These are phyloP conservation scores for Uropsilus gracilis DNA, from an alignment of 2,113 vertebrate genomes.

Conservation along the genomic window DNA sequence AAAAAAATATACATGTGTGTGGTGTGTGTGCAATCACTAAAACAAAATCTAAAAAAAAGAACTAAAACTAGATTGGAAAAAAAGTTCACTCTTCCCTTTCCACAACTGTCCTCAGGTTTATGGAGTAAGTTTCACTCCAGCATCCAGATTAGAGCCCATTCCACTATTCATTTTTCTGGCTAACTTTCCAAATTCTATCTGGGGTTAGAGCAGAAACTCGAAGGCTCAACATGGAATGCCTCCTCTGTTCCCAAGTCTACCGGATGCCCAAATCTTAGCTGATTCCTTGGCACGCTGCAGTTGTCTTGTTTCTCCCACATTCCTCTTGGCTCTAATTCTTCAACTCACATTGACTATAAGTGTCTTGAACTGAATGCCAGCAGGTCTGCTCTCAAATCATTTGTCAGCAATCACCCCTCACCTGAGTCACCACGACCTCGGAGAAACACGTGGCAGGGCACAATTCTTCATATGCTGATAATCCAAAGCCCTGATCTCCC, in stretches of 20 bases:
- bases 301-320: background rate
- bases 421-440: background rate
- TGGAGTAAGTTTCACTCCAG: background rate
- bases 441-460: background rate
- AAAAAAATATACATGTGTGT: too few species aligned
- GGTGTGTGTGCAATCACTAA: too few species aligned
- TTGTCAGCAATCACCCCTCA: background rate
- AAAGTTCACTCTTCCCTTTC: background rate
- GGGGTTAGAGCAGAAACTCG: conserved; percentile 21
- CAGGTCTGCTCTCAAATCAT: conserved; percentile 1
- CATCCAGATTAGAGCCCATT: background rate
- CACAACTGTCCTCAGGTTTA: background rate
- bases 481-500: background rate
- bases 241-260: background rate
- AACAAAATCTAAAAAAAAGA: too few species aligned
- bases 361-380: background rate
- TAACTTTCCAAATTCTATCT: background rate
- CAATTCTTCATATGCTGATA: conserved; percentile 7
- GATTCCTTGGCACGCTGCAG: conserved; percentile 14
- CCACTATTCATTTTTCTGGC: background rate
- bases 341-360: background rate
- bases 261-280: background rate
- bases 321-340: conserved; percentile 42
- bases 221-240: background rate
- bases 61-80: too few species aligned